These are phyloP conservation scores for Apamea anceps DNA, from an alignment of 2,888 invertebrate genomes.

Conservation along the genomic window DNA sequence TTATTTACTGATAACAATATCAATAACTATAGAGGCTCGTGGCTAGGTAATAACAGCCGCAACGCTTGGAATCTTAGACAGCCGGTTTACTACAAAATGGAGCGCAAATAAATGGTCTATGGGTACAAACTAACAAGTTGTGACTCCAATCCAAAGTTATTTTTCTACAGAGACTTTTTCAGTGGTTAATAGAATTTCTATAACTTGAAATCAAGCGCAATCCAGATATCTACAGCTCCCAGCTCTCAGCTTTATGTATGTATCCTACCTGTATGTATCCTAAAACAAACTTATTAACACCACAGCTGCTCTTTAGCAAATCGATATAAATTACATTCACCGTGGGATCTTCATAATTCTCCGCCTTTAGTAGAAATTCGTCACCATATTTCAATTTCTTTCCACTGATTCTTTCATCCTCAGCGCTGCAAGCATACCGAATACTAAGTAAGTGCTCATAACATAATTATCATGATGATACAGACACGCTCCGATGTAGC, in stretches of 20 bases:
- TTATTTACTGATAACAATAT: not conserved
- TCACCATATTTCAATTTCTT: conserved; percentile 86
- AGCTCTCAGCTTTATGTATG: too few relatives aligned
- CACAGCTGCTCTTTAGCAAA: not conserved
- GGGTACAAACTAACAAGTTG: too few relatives aligned
- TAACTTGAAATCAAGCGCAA: not conserved
- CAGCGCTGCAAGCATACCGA: conserved; percentile 71
- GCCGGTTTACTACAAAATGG: not conserved
- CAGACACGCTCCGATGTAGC: not conserved
- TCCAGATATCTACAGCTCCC: not conserved
- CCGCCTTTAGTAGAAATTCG: conserved; percentile 84
- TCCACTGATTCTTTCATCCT: conserved; percentile 75
- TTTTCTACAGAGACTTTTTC: not conserved
- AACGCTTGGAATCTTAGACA: not conserved
- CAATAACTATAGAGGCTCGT: not conserved
- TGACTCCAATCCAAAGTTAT: not conserved
- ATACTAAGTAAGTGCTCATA: conserved; percentile 3
- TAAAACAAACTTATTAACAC: not conserved
- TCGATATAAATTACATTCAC: conserved; percentile 66
- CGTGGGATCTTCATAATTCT: conserved; percentile 85
- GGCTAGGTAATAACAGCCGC: too few relatives aligned
- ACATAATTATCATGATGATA: conserved; percentile 15
- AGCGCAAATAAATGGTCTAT: not conserved
- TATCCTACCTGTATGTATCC: too few relatives aligned
- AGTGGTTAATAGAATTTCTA: not conserved